Evolutionary conservation across 2,888 invertebrate genomes (phyloP).

Genomic region (Agrochola lychnidis): DNA sequence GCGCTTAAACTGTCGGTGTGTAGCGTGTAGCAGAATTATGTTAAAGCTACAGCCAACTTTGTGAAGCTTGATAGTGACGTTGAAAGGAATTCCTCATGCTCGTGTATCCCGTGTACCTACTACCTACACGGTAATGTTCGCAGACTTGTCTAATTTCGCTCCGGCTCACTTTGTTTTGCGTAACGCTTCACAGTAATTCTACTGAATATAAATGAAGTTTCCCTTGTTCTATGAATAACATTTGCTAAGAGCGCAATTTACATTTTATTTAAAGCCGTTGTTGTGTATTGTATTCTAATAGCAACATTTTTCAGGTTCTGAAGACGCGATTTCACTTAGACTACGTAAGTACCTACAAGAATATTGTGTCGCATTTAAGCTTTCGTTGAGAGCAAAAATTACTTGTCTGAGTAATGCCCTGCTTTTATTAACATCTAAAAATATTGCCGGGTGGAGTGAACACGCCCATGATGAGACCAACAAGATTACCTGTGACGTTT

Average conservation of each 20-base stretch:
- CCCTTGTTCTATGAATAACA: slow-evolving; percentile 86
- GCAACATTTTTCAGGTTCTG: slow-evolving; percentile 62
- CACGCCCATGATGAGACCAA: slow-evolving; percentile 75
- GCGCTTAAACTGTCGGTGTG: slow-evolving; percentile 40
- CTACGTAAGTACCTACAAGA: slow-evolving; percentile 5
- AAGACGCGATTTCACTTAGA: slow-evolving; percentile 40
- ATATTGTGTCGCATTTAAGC: slow-evolving; percentile 45
- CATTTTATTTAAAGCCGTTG: slow-evolving; percentile 77
- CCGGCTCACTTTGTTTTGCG: slow-evolving; percentile 77
- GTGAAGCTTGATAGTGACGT: slow-evolving; percentile 57
- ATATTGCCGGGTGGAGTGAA: slow-evolving; percentile 76
- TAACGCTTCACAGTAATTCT: slow-evolving; percentile 80
- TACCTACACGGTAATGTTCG: slow-evolving; percentile 67
- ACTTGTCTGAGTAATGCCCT: slow-evolving; percentile 79
- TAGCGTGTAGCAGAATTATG: slow-evolving; percentile 66
- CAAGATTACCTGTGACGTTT: slow-evolving; percentile 78
- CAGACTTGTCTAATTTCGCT: slow-evolving; percentile 77
- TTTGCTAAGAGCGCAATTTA: slow-evolving; percentile 83
- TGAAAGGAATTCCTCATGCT: slow-evolving; percentile 64
- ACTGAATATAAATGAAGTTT: slow-evolving; percentile 86
- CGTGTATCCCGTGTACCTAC: slow-evolving; percentile 32
- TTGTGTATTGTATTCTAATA: slow-evolving; percentile 74
- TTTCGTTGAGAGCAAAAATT: slow-evolving; percentile 73
- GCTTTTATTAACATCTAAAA: slow-evolving; percentile 82
- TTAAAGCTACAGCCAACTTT: slow-evolving; percentile 66